Evolutionary conservation across 2,888 invertebrate genomes (phyloP).

Genomic region (Euzophera pinguis): DNA sequence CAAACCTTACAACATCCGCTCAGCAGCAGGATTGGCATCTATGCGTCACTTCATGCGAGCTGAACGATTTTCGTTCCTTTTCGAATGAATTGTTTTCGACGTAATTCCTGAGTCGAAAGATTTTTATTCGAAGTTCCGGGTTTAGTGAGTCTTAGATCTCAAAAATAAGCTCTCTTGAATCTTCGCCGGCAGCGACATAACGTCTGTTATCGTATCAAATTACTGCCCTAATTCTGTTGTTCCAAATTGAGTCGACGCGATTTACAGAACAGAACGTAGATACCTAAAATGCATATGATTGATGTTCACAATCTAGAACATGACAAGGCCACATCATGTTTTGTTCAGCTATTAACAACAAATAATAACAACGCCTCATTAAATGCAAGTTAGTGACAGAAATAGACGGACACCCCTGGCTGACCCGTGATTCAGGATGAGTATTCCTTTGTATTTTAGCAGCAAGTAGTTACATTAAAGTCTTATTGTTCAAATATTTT

Average conservation of each 20-base stretch:
- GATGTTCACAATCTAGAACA: conserved; percentile 48
- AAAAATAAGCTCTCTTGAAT: conserved; percentile 31
- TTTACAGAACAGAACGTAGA: conserved; percentile 40
- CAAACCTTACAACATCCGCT: conserved; percentile 3
- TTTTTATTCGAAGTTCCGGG: too few species aligned
- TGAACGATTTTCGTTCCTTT: neutral
- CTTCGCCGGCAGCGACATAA: conserved; percentile 25
- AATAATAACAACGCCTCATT: conserved; percentile 51
- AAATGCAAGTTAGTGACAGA: conserved; percentile 47
- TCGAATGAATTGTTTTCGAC: too few species aligned
- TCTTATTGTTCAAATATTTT: too few species aligned
- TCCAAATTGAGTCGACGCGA: conserved; percentile 39
- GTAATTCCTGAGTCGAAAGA: too few species aligned
- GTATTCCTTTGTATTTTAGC: conserved; percentile 19
- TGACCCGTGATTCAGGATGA: conserved; percentile 32
- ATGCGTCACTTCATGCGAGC: too few species aligned
- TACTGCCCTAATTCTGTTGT: conserved; percentile 39
- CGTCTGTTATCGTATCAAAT: conserved; percentile 30
- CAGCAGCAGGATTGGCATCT: too few species aligned
- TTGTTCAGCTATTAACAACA: conserved; percentile 42
- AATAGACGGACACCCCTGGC: conserved; percentile 38
- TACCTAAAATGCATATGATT: conserved; percentile 50
- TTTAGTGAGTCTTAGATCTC: too few species aligned
- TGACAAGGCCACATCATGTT: conserved; percentile 64
- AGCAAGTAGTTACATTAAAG: neutral